These are phyloP conservation scores for Aythya baeri DNA, from an alignment of 2,113 vertebrate species.

Conservation along the genomic window DNA sequence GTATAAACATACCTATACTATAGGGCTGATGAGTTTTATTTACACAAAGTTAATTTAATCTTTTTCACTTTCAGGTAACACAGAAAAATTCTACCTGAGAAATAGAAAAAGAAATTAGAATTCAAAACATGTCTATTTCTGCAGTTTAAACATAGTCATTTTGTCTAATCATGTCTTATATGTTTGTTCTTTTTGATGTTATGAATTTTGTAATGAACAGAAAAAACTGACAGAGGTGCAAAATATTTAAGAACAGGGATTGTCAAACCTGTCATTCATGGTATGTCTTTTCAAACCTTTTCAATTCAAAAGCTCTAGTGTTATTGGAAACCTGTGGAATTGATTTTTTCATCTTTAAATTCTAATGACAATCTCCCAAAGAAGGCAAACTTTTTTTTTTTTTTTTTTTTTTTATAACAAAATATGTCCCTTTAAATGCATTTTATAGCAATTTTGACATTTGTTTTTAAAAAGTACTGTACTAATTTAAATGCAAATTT, in stretches of 20 bases:
- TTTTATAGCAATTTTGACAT: not conserved
- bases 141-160: constrained; percentile 1
- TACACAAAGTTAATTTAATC: not conserved
- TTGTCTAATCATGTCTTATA: constrained; percentile 15
- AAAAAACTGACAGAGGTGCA: not conserved
- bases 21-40: not conserved
- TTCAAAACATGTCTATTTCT: not conserved
- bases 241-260: constrained; percentile 1
- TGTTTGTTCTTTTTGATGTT: not conserved
- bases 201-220: constrained; percentile 2
- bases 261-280: constrained; percentile 23
- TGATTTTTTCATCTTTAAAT: not conserved
- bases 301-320: not conserved
- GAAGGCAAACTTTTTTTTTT: too few relatives aligned
- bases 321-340: not conserved
- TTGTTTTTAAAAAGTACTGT: not conserved
- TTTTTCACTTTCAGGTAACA: not conserved
- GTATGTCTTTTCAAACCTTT: constrained; percentile 3
- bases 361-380: not conserved
- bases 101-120: not conserved
- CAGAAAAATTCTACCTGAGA: not conserved
- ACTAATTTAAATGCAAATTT: not conserved
- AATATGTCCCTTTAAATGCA: not conserved
- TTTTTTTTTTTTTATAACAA: not conserved
- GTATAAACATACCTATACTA: not conserved